phyloP scores from a whole-genome alignment of 2,113 vertebrate genomes.

The Hymenochirus boettgeri region DNA sequence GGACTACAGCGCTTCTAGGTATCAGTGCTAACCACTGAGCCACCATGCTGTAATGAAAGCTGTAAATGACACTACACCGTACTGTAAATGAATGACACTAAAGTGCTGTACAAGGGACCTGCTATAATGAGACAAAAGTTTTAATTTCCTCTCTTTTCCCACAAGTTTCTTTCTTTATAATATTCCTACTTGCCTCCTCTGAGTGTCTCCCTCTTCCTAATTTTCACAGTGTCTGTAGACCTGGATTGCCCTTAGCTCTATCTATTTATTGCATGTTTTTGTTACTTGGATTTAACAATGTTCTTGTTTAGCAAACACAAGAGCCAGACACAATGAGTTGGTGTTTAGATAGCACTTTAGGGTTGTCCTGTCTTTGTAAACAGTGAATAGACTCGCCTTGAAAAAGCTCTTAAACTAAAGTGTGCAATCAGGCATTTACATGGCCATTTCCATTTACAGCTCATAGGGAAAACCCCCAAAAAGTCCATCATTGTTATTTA shows the following conservation, averaged over 20 bases:
- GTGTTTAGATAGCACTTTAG: conserved; percentile 2
- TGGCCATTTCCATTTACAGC: conserved; percentile 18
- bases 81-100: too few species aligned
- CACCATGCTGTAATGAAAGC: too few species aligned
- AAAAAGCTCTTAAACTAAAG: conserved; percentile 13
- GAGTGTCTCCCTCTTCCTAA: conserved; percentile 31
- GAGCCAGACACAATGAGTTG: neutral
- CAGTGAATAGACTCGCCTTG: conserved; percentile 21
- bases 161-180: neutral
- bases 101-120: too few species aligned
- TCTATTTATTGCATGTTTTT: conserved; percentile 11
- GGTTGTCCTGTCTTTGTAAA: conserved; percentile 19
- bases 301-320: conserved; percentile 24
- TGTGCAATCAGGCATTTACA: neutral
- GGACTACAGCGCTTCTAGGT: too few species aligned
- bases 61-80: too few species aligned
- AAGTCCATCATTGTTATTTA: neutral
- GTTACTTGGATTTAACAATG: conserved; percentile 12
- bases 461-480: neutral
- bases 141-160: neutral
- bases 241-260: conserved; percentile 14
- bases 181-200: conserved; percentile 16
- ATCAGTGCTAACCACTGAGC: too few species aligned
- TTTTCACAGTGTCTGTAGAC: conserved; percentile 2
- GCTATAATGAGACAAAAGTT: too few species aligned